Evolutionary conservation across 2,888 invertebrate species (phyloP).

Genomic region (Apantesis nais): DNA sequence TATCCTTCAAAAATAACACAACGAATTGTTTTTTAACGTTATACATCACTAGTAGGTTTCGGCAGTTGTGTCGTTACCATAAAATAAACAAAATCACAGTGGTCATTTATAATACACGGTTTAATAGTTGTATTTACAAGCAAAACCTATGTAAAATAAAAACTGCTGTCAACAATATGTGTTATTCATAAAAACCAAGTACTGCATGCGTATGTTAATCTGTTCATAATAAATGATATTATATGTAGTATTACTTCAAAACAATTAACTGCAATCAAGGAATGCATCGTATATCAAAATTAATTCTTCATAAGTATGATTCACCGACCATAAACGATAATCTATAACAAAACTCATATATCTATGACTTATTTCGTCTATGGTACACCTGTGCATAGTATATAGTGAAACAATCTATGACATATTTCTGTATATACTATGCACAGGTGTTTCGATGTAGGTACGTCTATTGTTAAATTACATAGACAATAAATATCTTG

Average conservation of each 20-base stretch:
- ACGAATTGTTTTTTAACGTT: no score
- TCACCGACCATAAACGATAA: not conserved
- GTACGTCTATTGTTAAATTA: not conserved
- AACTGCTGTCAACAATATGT: not conserved
- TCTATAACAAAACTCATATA: not conserved
- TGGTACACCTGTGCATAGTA: no score
- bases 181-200: not conserved
- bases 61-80: no score
- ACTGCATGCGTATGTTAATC: not conserved
- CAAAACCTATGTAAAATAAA: not conserved
- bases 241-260: not conserved
- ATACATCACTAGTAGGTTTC: no score
- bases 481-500: not conserved
- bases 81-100: no score
- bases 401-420: no score
- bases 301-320: not conserved
- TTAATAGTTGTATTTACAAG: not conserved
- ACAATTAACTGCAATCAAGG: not conserved
- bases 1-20: no score
- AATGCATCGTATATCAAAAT: not conserved
- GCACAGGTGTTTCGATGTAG: not conserved
- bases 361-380: not conserved
- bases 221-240: not conserved
- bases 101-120: no score
- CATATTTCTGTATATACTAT: no score